Conservation (phyloP, 2,797 vertebrate genomes). For the Apogon talboti region DNA sequence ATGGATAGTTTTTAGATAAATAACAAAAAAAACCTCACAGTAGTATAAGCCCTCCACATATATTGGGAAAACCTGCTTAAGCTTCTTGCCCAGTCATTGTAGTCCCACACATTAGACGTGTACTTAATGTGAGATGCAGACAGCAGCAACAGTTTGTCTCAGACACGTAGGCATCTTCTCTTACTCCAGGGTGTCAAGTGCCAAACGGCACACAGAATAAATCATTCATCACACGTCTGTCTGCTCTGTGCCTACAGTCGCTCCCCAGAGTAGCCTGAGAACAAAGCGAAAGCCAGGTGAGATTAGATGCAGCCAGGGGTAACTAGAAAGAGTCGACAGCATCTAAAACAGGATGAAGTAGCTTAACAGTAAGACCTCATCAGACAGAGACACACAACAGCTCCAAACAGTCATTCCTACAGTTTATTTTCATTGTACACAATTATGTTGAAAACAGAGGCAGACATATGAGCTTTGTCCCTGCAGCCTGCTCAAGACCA, state of each 20-base stretch:
- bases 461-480: slow-evolving; percentile 14
- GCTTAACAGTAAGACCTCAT: slow-evolving; percentile 2
- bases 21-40: no score
- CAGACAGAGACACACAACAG: slow-evolving; percentile 7
- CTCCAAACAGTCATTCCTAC: not conserved
- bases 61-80: not conserved
- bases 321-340: slow-evolving; percentile 12
- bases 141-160: slow-evolving; percentile 26
- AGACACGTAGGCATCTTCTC: slow-evolving; percentile 30
- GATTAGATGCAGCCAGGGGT: slow-evolving; percentile 35
- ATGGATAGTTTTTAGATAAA: no score
- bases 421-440: slow-evolving; percentile 12
- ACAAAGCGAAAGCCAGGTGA: slow-evolving; percentile 49
- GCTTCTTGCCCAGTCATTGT: not conserved
- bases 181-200: slow-evolving; percentile 51
- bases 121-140: slow-evolving; percentile 24
- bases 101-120: slow-evolving; percentile 8
- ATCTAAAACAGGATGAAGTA: slow-evolving; percentile 25
- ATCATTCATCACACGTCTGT: slow-evolving; percentile 60
- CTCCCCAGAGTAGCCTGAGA: slow-evolving; percentile 33
- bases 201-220: slow-evolving; percentile 54
- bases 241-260: slow-evolving; percentile 25
- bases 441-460: slow-evolving; percentile 7
- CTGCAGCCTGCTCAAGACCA: slow-evolving; percentile 42
- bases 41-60: not conserved